Evolutionary conservation across 64 coral and sea anemone genomes (phyloP), one percentile per base, ranked within the genome.

Genomic region (Anthopleura sola): DNA sequence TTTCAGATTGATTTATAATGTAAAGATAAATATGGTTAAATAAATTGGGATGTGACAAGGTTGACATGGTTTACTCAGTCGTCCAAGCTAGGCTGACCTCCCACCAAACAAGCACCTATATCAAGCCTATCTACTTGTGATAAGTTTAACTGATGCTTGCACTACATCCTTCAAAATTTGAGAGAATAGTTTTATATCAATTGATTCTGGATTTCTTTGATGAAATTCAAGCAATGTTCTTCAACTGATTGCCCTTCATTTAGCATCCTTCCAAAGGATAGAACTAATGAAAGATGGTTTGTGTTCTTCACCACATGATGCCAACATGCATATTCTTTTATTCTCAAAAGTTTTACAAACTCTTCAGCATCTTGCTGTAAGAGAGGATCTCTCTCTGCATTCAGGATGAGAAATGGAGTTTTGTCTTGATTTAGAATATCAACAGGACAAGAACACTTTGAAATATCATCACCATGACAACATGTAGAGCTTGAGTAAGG

Each of bases 251-350:
- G 46, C 18, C 20, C 24, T 83, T 83, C 23, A 36, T 36, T 15
- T 18, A 36, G 5, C 7, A 29, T 47, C 5, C 82, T 56, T 31
- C 82, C 82, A 83, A 83, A 57, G 3, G 23, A 48, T 4, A 83
- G 55, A 7, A 83, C 50, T 18, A 83, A 56, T 7, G 82, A 57
- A 56, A 83, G 55, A 83, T 83, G 82, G 28, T 83, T 83, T 24
- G 32, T 56, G 13, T 60, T 60, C 20, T n/a, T 49, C 11, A 54
- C 29, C 23, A 83, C 82, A 83, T 34, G 21, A 34, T 83, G 50
- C 14, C 58, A 16, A 29, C 82, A 83, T 37, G 48, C 8, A 83
- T 47, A 83, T 24, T 60, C 82, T 37, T 26, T 49, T 29, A 24
- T 49, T 37, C 4, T 83, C 33, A 83, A 18, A 10, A 54, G 20